Evolutionary conservation across 2,113 vertebrate genomes (phyloP).

Genomic region (Pterophyllum scalare): DNA sequence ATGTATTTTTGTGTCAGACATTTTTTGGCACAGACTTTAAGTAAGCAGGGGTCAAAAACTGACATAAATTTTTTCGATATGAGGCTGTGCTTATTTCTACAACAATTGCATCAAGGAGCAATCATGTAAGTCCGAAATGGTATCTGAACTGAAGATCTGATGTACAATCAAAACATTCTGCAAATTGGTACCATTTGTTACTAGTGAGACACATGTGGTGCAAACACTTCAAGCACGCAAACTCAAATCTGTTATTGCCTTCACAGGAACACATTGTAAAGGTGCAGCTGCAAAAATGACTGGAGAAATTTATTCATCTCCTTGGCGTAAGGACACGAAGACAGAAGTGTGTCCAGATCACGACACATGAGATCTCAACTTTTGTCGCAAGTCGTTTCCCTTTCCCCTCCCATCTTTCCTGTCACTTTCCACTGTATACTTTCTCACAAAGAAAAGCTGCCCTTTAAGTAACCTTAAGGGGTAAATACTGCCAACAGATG

Average conservation of each 20-base stretch:
- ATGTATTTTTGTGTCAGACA: not conserved
- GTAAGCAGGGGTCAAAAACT: not conserved
- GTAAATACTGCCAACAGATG: slow-evolving; percentile 17
- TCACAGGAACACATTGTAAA: not conserved
- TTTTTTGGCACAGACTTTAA: not conserved
- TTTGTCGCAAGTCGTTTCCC: slow-evolving; percentile 35
- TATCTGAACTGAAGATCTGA: not conserved
- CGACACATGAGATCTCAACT: not conserved
- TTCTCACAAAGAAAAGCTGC: slow-evolving; percentile 44
- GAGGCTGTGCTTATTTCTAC: not conserved
- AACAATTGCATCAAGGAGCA: not conserved
- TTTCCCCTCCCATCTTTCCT: slow-evolving; percentile 48
- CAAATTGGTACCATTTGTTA: not conserved
- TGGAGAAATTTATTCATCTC: not conserved
- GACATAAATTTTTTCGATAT: not conserved
- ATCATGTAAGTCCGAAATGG: not conserved
- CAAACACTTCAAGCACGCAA: not conserved
- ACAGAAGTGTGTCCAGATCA: slow-evolving; percentile 8
- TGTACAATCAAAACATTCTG: not conserved
- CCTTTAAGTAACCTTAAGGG: slow-evolving; percentile 37
- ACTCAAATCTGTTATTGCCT: not conserved
- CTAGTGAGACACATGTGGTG: not conserved
- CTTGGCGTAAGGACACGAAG: slow-evolving; percentile 16
- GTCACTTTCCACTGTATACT: slow-evolving; percentile 54
- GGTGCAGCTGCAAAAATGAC: slow-evolving; percentile 7